Conservation (phyloP, 2,113 vertebrate species). For the Pachypanchax playfairii region DNA sequence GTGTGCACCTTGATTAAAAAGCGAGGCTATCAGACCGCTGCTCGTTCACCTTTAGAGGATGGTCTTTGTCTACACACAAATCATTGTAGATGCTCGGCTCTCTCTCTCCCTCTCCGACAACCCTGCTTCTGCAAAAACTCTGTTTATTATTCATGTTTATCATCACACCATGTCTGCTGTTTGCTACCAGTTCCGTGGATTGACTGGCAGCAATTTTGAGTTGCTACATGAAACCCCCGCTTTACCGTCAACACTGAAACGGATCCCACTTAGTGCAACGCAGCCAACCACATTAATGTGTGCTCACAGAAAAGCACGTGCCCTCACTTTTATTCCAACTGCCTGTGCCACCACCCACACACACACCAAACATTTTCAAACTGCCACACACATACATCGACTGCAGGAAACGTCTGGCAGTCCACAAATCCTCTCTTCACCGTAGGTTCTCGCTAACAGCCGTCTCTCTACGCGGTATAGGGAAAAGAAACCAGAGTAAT, state of each 20-base stretch:
- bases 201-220: slow-evolving; percentile 68
- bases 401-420: slow-evolving; percentile 54
- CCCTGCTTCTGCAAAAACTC: slow-evolving; percentile 39
- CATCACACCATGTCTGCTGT: slow-evolving; percentile 68
- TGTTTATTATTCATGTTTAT: slow-evolving; percentile 75
- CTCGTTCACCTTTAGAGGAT: slow-evolving; percentile 49
- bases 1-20: slow-evolving; percentile 52
- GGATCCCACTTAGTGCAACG: slow-evolving; percentile 68
- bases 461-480: slow-evolving; percentile 28
- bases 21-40: slow-evolving; percentile 12
- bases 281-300: slow-evolving; percentile 47
- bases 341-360: slow-evolving; percentile 57
- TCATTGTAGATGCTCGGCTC: slow-evolving; percentile 22
- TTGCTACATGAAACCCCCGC: slow-evolving; percentile 62
- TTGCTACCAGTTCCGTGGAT: slow-evolving; percentile 69
- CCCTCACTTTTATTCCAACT: slow-evolving; percentile 26
- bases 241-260: slow-evolving; percentile 67
- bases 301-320: slow-evolving; percentile 32
- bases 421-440: slow-evolving; percentile 44
- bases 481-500: slow-evolving; percentile 49
- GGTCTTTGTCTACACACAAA: slow-evolving; percentile 39
- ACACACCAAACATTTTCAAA: slow-evolving; percentile 44
- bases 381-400: slow-evolving; percentile 21
- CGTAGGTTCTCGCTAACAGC: slow-evolving; percentile 22
- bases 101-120: slow-evolving; percentile 23